Conservation (phyloP, 2,113 vertebrate genomes). For the Hydrochoerus hydrochaeris region DNA sequence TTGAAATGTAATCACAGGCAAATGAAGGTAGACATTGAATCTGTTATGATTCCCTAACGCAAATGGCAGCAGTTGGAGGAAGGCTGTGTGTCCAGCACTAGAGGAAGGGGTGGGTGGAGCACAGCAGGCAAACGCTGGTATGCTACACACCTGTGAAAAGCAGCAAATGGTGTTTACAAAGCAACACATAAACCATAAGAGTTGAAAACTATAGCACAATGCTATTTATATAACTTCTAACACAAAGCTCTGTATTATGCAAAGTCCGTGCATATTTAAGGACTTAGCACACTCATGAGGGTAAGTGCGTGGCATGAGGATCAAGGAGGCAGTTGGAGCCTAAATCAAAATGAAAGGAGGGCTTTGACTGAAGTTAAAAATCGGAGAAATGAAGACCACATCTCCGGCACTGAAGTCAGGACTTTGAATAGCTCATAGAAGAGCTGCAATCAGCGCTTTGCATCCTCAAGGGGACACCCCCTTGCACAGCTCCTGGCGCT, state of each 20-base stretch:
- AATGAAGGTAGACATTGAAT: background rate
- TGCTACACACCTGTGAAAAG: background rate
- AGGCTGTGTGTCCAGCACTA: background rate
- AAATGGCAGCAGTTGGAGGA: background rate
- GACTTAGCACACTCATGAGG: background rate
- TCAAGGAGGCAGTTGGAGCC: background rate
- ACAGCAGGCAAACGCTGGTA: too few species aligned
- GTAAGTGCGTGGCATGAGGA: background rate
- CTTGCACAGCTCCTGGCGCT: background rate
- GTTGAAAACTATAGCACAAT: background rate
- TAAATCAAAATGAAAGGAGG: background rate
- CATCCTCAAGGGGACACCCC: background rate
- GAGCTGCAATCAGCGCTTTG: background rate
- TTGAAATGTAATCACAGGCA: background rate
- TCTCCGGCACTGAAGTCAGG: background rate
- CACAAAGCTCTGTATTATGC: background rate
- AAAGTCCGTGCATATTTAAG: background rate
- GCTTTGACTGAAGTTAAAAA: slow-evolving; percentile 14
- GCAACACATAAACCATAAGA: background rate
- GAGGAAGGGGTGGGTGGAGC: background rate
- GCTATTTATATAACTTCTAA: background rate
- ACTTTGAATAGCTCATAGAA: background rate
- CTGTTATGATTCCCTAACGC: background rate
- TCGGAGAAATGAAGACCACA: background rate
- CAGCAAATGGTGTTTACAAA: background rate